Evolutionary conservation across 2,888 invertebrate genomes (phyloP), one percentile per base, ranked within the genome.

Genomic region (Clostera curtula): DNA sequence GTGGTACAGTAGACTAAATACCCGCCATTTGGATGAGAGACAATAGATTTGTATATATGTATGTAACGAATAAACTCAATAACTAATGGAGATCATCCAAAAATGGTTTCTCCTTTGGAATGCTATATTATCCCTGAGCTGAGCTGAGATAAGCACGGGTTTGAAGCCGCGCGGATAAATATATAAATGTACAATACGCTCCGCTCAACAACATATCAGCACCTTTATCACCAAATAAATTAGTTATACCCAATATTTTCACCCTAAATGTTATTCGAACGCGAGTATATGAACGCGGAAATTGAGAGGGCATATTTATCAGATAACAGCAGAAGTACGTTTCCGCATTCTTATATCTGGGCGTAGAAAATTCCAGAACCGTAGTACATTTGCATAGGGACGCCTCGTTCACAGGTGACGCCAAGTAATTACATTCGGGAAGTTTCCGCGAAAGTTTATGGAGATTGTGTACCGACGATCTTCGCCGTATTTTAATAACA

Each of bases 201-300:
- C n/a, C n/a, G n/a, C n/a, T n/a, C n/a, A n/a, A n/a, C n/a, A n/a
- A n/a, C n/a, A n/a, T n/a, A n/a, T n/a, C n/a, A n/a, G 1, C 21
- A 32, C 11, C 25, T 21, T 28, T 60, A 60, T 49, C 52, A 54
- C 62, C 60, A 66, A 71, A 76, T 73, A 76, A 77, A 77, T 77
- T 79, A 79, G 76, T 74, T 70, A 71, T 70, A 56, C 69, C 65
- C 71, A 65, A 75, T 75, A 74, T 74, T 73, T 75, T 74, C 77
- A 69, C 76, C 75, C 77, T 71, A 69, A 73, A 72, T 68, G 63
- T 68, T 74, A 71, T 71, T 71, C 64, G 62, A 68, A 73, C 44
- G 59, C 53, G 59, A 63, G 63, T 67, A 62, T 69, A 69, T 68
- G 72, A 63, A 59, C 51, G 61, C 58, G 72, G 77, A 79, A 82